Conservation (phyloP, 2,888 invertebrate species). For the Eupithecia insigniata region DNA sequence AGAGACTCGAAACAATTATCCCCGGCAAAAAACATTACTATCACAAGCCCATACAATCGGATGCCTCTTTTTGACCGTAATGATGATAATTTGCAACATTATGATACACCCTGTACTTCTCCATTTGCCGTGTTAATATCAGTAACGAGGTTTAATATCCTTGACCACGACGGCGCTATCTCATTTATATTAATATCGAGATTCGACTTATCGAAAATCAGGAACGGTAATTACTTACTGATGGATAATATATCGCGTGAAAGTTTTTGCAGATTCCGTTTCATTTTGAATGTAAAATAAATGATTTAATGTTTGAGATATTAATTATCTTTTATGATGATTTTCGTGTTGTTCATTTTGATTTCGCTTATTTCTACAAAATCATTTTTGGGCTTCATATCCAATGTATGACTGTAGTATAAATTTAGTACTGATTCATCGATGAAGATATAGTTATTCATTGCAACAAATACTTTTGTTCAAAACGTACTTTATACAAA, state of each 20-base stretch:
- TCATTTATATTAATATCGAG: constrained; percentile 32
- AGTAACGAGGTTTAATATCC: constrained; percentile 22
- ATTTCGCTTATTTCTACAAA: background rate
- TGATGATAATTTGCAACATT: constrained; percentile 7
- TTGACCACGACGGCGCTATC: constrained; percentile 18
- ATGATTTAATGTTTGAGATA: constrained; percentile 8
- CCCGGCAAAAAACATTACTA: background rate
- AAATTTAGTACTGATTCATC: background rate
- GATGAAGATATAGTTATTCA: background rate
- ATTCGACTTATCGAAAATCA: constrained; percentile 27
- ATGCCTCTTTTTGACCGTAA: constrained; percentile 1
- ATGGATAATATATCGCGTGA: constrained; percentile 18
- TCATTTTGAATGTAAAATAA: constrained; percentile 3
- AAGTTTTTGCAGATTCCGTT: constrained; percentile 6
- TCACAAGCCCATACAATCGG: background rate
- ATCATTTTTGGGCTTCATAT: background rate
- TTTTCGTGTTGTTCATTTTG: constrained; percentile 9
- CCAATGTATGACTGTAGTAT: background rate
- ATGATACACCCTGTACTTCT: constrained; percentile 7
- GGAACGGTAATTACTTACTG: constrained; percentile 24
- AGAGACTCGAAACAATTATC: background rate
- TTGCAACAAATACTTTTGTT: background rate
- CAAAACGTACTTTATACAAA: background rate
- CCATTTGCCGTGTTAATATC: constrained; percentile 22
- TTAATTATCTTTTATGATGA: constrained; percentile 2